Evolutionary conservation across 1,140 invertebrate species (phyloP).

Genomic region (Pantala flavescens): DNA sequence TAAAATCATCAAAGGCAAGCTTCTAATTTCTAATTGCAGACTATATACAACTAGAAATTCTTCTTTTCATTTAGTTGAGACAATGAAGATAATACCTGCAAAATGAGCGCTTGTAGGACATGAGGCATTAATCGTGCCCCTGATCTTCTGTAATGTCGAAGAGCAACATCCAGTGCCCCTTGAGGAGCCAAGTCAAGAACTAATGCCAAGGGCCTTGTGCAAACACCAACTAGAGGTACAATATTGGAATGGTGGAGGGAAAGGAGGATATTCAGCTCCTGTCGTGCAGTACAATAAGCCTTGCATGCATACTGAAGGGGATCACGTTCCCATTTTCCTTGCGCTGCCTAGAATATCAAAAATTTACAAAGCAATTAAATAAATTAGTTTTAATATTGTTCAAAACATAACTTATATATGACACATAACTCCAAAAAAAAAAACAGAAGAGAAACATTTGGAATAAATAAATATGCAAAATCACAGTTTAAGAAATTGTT

Average conservation of each 20-base stretch:
- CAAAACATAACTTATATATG: background rate
- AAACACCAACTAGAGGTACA: conserved; percentile 82
- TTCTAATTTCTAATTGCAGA: no score
- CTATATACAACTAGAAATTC: no score
- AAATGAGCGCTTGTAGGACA: conserved; percentile 71
- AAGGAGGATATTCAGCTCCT: conserved; percentile 83
- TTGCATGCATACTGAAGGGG: conserved; percentile 83
- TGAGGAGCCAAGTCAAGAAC: conserved; percentile 83
- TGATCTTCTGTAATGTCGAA: conserved; percentile 71
- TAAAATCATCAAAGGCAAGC: no score
- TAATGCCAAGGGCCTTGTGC: conserved; percentile 77
- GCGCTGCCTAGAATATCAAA: conserved; percentile 46
- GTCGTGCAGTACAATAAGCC: conserved; percentile 88
- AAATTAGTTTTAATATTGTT: background rate
- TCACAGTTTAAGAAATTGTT: no score
- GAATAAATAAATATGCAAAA: no score
- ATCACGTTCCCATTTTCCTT: conserved; percentile 84
- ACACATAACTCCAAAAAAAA: background rate
- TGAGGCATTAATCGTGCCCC: conserved; percentile 69
- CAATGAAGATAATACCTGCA: conserved; percentile 50
- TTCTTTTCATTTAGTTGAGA: no score
- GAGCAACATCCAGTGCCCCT: conserved; percentile 73
- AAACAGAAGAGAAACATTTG: no score
- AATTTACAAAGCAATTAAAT: conserved; percentile 13
- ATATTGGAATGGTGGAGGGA: conserved; percentile 82